Conservation (phyloP, 2,888 invertebrate genomes). For the Notocelia uddmanniana region DNA sequence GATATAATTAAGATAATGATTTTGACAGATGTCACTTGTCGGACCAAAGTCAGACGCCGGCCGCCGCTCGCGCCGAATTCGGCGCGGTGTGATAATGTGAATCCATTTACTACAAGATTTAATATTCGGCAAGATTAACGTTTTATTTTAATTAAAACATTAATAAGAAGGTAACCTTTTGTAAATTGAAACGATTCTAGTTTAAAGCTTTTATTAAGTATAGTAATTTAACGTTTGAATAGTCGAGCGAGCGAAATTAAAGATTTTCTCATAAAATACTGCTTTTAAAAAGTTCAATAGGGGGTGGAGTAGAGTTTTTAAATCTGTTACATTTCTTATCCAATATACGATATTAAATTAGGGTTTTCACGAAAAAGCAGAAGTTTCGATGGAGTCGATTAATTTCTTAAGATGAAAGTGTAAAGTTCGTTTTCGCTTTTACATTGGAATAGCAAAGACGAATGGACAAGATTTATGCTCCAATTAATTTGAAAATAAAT, state of each 20-base stretch:
- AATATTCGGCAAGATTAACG: slow-evolving; percentile 7
- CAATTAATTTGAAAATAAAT: no score
- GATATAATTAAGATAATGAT: no score
- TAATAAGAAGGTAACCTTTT: slow-evolving; percentile 15
- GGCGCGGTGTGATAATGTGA: background rate
- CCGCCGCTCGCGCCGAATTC: background rate
- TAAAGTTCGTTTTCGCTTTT: background rate
- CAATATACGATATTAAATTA: no score
- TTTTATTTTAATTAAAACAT: slow-evolving; percentile 30
- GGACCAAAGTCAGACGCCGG: background rate
- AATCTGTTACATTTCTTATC: no score
- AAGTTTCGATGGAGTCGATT: no score
- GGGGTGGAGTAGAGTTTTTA: no score
- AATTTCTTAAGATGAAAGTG: background rate
- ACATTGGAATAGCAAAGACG: no score
- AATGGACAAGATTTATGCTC: no score
- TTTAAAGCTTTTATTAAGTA: background rate
- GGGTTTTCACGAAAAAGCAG: no score
- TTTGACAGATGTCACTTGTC: no score
- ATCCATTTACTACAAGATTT: background rate
- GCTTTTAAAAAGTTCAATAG: background rate
- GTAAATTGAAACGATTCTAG: background rate
- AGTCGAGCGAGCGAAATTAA: background rate
- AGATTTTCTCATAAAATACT: background rate
- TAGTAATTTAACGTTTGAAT: slow-evolving; percentile 10